Percentiles rank a stretch among this genome's conserved stretches.
Evolutionary conservation across 1,140 invertebrate species (phyloP).

Genomic region (Centruroides vittatus): DNA sequence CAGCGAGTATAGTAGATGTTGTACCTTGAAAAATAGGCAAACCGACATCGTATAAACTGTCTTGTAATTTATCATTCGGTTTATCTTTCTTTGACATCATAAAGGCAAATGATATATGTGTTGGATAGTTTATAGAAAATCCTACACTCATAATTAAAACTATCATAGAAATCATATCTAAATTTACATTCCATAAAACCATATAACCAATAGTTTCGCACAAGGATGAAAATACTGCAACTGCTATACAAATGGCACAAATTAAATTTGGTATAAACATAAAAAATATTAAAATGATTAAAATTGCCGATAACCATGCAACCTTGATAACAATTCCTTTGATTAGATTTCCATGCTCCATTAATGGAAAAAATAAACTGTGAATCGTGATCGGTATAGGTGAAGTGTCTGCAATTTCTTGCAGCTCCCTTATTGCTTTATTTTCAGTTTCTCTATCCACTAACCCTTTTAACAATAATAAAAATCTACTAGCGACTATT

Average conservation of each 20-base stretch:
- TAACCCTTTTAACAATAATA: conserved; percentile 78
- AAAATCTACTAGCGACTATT: conserved; percentile 66
- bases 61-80: conserved; percentile 51
- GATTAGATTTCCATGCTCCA: conserved; percentile 86
- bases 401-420: conserved; percentile 58
- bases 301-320: conserved; percentile 71
- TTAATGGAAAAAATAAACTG: conserved; percentile 86
- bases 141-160: conserved; percentile 97
- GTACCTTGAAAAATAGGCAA: conserved; percentile 91
- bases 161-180: conserved; percentile 96
- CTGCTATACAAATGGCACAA: conserved; percentile 85
- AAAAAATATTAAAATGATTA: conserved; percentile 90
- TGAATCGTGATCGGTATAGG: conserved; percentile 76
- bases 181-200: conserved; percentile 82
- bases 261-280: conserved; percentile 89
- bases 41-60: conserved; percentile 75
- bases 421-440: conserved; percentile 66
- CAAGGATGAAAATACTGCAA: conserved; percentile 89
- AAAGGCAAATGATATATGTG: conserved; percentile 91
- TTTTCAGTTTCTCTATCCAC: conserved; percentile 78
- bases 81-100: conserved; percentile 65
- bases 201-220: conserved; percentile 92
- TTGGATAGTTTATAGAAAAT: conserved; percentile 92
- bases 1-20: conserved; percentile 76
- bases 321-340: conserved; percentile 81